These are phyloP conservation scores for Pheucticus melanocephalus DNA, from an alignment of 2,113 vertebrate genomes.

Conservation along the genomic window DNA sequence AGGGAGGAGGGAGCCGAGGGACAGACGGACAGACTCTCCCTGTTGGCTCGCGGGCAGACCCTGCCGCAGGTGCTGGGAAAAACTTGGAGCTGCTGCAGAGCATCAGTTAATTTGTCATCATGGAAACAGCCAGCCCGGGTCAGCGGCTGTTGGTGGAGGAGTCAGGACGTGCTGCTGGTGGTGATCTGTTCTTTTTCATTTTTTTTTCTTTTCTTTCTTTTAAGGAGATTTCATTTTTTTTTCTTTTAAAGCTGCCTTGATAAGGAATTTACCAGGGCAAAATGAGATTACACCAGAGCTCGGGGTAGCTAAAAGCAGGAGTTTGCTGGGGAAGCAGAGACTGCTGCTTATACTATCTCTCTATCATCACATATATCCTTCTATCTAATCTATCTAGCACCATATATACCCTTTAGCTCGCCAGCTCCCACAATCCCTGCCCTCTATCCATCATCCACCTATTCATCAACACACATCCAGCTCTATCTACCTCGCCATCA, in stretches of 20 bases:
- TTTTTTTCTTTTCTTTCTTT: not conserved
- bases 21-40: not conserved
- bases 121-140: constrained; percentile 7
- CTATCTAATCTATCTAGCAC: constrained; percentile 55
- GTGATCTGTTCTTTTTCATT: not conserved
- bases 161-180: not conserved
- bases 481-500: constrained; percentile 60
- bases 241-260: constrained; percentile 9
- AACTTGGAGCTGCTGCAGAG: not conserved
- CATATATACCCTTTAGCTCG: constrained; percentile 45
- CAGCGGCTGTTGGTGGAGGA: not conserved
- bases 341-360: constrained; percentile 10
- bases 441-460: constrained; percentile 68
- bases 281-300: not conserved
- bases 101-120: constrained; percentile 2
- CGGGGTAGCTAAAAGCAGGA: not conserved
- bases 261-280: constrained; percentile 40
- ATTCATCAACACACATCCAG: constrained; percentile 64
- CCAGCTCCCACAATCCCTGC: constrained; percentile 40
- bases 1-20: not conserved
- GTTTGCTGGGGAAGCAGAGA: not conserved
- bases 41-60: not conserved
- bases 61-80: not conserved
- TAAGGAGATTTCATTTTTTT: constrained; percentile 9
- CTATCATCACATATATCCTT: constrained; percentile 50